Conservation (phyloP, 2,888 invertebrate genomes). For the Macaria liturata region DNA sequence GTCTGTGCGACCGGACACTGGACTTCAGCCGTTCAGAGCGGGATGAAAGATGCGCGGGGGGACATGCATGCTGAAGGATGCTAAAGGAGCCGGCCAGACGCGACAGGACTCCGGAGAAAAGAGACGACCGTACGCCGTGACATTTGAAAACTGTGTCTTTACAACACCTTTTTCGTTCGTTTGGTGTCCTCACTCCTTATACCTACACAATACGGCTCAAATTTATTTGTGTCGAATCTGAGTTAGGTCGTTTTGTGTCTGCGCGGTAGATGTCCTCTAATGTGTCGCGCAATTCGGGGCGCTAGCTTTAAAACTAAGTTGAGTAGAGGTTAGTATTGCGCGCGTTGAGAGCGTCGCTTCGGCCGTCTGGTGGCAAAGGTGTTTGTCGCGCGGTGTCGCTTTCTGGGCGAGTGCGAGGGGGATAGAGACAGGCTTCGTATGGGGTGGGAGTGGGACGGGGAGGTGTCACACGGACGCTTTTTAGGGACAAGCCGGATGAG, state of each 20-base stretch:
- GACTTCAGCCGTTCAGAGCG: slow-evolving; percentile 72
- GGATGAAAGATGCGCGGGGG: slow-evolving; percentile 80
- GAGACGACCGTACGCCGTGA: slow-evolving; percentile 82
- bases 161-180: slow-evolving; percentile 57
- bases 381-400: slow-evolving; percentile 77
- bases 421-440: slow-evolving; percentile 53
- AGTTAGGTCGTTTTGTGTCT: slow-evolving; percentile 50
- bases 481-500: slow-evolving; percentile 75
- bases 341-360: slow-evolving; percentile 57
- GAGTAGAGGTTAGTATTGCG: slow-evolving; percentile 63
- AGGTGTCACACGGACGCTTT: slow-evolving; percentile 79
- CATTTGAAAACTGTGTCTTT: slow-evolving; percentile 83
- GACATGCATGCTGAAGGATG: slow-evolving; percentile 77
- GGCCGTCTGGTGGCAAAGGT: slow-evolving; percentile 55
- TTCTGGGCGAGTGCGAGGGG: slow-evolving; percentile 61
- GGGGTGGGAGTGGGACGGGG: slow-evolving; percentile 70
- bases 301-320: slow-evolving; percentile 62
- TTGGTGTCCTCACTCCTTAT: slow-evolving; percentile 38
- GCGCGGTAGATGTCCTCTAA: slow-evolving; percentile 72
- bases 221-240: slow-evolving; percentile 26
- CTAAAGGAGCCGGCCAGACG: slow-evolving; percentile 80
- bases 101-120: slow-evolving; percentile 82
- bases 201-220: slow-evolving; percentile 32
- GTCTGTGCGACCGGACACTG: slow-evolving; percentile 78
- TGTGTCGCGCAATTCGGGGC: slow-evolving; percentile 76